These are phyloP conservation scores for Pomatostomus ruficeps DNA, from an alignment of 2,113 vertebrate species.

Conservation along the genomic window DNA sequence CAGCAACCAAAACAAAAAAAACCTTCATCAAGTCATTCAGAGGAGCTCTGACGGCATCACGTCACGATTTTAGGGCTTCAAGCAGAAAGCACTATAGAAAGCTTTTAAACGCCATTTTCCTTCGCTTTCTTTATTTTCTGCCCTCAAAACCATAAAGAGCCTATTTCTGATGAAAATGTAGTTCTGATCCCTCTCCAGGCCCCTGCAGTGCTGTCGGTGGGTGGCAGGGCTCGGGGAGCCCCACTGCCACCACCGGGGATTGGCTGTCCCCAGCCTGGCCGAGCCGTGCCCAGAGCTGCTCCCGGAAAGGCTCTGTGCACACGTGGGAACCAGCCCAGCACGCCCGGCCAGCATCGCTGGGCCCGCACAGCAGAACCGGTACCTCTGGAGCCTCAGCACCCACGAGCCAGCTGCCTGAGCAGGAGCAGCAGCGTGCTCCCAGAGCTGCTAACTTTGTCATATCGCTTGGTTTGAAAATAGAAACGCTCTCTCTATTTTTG, in stretches of 20 bases:
- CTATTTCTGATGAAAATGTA: neutral
- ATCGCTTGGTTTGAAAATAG: neutral
- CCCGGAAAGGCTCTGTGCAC: neutral
- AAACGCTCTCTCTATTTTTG: neutral
- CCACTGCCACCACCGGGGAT: accelerated
- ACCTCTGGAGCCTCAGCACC: neutral
- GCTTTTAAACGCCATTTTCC: neutral
- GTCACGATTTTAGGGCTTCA: conserved; percentile 57
- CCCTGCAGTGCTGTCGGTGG: neutral
- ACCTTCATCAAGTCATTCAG: conserved; percentile 71
- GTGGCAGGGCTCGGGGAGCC: neutral
- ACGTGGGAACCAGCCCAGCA: neutral
- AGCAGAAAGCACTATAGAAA: conserved; percentile 27
- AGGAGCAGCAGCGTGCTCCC: neutral
- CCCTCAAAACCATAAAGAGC: neutral
- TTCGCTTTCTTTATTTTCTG: conserved; percentile 15
- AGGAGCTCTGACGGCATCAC: conserved; percentile 67
- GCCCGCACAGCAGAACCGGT: neutral
- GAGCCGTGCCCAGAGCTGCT: neutral
- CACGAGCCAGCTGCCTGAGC: accelerated
- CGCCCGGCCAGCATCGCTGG: neutral
- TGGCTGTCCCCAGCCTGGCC: neutral
- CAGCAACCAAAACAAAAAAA: conserved; percentile 73
- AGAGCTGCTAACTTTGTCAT: neutral
- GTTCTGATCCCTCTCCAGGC: neutral